These are phyloP conservation scores for Acronicta psi DNA, from an alignment of 2,888 invertebrate species.

Conservation along the genomic window DNA sequence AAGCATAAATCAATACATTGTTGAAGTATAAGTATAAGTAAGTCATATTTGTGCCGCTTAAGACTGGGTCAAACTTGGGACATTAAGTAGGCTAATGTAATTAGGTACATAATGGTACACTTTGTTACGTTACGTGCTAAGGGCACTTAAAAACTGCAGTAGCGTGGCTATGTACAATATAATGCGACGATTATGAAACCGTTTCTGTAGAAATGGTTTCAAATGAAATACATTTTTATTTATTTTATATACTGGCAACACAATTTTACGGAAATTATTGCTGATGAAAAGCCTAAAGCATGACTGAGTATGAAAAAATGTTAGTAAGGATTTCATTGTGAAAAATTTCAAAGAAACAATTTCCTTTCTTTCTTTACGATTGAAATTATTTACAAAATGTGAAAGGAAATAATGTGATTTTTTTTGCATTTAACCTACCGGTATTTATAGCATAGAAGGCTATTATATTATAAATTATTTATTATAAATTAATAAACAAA, in stretches of 20 bases:
- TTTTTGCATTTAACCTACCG: too few relatives aligned
- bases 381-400: too few relatives aligned
- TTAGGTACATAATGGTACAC: slow-evolving; percentile 56
- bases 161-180: slow-evolving; percentile 67
- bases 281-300: slow-evolving; percentile 20
- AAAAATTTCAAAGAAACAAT: background rate
- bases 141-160: slow-evolving; percentile 63
- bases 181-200: slow-evolving; percentile 62
- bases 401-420: too few relatives aligned
- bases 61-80: slow-evolving; percentile 18
- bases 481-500: too few relatives aligned
- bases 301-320: background rate
- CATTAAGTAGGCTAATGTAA: slow-evolving; percentile 26
- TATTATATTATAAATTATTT: too few relatives aligned
- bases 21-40: too few relatives aligned
- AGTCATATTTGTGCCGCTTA: slow-evolving; percentile 13
- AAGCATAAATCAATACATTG: background rate
- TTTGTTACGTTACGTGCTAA: slow-evolving; percentile 66
- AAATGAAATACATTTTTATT: slow-evolving; percentile 28
- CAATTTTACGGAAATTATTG: slow-evolving; percentile 9
- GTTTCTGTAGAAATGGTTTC: slow-evolving; percentile 46
- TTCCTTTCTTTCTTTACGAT: too few relatives aligned
- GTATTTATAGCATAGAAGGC: too few relatives aligned
- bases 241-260: slow-evolving; percentile 27
- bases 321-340: background rate